phyloP scores from a whole-genome alignment of 2,113 vertebrate genomes.

The Cacatua alba region DNA sequence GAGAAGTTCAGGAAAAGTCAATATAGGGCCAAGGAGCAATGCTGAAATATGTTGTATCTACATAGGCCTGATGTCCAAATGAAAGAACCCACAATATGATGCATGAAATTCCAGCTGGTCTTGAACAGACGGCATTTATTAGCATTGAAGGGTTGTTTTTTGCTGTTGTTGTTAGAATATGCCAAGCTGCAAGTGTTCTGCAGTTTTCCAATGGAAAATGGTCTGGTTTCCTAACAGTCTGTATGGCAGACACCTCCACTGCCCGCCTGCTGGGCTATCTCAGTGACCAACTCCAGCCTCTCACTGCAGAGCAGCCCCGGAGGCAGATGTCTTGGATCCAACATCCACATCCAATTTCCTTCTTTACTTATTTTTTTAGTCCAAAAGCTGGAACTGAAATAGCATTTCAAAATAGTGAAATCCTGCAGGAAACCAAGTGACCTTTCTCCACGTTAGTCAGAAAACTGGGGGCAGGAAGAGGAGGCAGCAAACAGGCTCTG shows the following conservation, averaged over 20 bases:
- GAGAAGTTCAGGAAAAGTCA: not conserved
- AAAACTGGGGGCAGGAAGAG: not conserved
- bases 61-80: not conserved
- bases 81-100: not conserved
- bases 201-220: not conserved
- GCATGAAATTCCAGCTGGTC: not conserved
- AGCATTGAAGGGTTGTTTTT: not conserved
- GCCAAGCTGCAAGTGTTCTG: not conserved
- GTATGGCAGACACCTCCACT: not conserved
- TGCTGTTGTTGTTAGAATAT: not conserved
- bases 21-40: not conserved
- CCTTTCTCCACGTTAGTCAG: not conserved
- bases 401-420: slow-evolving; percentile 32
- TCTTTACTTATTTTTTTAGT: not conserved
- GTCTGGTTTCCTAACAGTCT: not conserved
- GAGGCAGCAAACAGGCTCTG: not conserved
- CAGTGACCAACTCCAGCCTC: not conserved
- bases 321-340: not conserved
- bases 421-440: slow-evolving; percentile 40
- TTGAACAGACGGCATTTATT: slow-evolving; percentile 25
- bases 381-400: slow-evolving; percentile 9
- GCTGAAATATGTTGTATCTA: not conserved
- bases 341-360: not conserved
- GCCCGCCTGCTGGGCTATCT: not conserved
- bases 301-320: not conserved